These are phyloP conservation scores for Eupithecia pulchellata DNA, from an alignment of 2,888 invertebrate genomes.

Conservation along the genomic window DNA sequence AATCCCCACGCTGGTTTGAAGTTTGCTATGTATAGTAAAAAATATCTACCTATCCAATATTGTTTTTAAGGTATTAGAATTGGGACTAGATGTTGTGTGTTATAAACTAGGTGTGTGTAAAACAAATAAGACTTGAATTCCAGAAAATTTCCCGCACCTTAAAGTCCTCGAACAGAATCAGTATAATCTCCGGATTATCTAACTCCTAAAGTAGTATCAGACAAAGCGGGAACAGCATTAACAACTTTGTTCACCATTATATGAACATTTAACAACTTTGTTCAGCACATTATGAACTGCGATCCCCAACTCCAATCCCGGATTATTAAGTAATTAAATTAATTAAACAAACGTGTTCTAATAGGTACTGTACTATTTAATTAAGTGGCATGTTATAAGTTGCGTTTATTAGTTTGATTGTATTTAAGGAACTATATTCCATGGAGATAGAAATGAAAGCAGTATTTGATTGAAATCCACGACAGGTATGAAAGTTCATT, in stretches of 20 bases:
- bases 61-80: no score
- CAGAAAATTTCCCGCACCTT: background rate
- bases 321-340: conserved; percentile 40
- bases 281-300: conserved; percentile 26
- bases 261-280: conserved; percentile 32
- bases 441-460: background rate
- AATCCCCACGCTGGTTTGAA: no score
- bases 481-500: no score
- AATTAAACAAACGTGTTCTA: conserved; percentile 32
- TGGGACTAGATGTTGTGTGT: no score
- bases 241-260: conserved; percentile 30
- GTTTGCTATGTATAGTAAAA: no score
- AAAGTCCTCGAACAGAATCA: conserved; percentile 7
- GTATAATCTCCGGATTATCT: conserved; percentile 14
- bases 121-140: no score
- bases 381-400: conserved; percentile 14
- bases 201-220: conserved; percentile 24
- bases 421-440: background rate
- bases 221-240: conserved; percentile 27
- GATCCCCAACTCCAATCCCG: conserved; percentile 34
- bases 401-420: background rate
- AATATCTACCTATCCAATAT: no score
- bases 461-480: background rate
- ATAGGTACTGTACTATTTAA: conserved; percentile 30
- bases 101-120: no score